Base-by-base conservation (phyloP, 1,140 invertebrate genomes). In the Arctopsyche grandis region DNA sequence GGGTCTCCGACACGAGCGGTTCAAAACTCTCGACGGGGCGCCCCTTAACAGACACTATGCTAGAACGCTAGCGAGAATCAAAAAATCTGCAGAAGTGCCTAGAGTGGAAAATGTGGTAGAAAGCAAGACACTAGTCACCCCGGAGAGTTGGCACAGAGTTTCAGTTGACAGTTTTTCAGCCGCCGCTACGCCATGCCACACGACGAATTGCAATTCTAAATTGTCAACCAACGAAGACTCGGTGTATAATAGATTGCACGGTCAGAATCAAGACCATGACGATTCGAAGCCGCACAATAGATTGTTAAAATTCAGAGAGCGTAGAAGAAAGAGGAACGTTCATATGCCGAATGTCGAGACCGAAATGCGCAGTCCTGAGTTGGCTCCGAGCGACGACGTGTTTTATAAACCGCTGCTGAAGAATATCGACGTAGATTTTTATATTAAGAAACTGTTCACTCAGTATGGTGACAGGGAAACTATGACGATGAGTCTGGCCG, bases 401-500 rank as follows among this genome's bases (percentile, higher is more conserved):
- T 29, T 14, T 29, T 74, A 76, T 22, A 75, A 46, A 75, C 26
- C 52, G 26, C 5, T 83, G 66, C 56, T 74, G 16, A 83, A 82
- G 81, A 87, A 84, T 85, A 85, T 86, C 16, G 87, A 85, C 58
- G 84, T 86, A 3, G 84, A 84, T 24, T 81, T 84, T 19, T 89
- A 88, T 77, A 83, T 88, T 5, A 86, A 89, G 69, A 87, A 89
- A 81, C 86, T 91, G 12, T 91, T 91, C 83, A 84, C 83, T 24
- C 73, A 87, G 80, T 89, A 88, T 78, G 88, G 89, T 21, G 91
- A 91, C 80, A 90, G 89, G 5, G 88, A 91, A 63, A 88, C 89
- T 9, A 87, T 86, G 83, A 91, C 88, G 16, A 90, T 94, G 87
- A 91, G 91, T 80, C 84, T 93, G 78, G 89, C 90, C 0, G 92